These are phyloP conservation scores for Cheiracanthium punctorium DNA, from an alignment of 2,888 invertebrate species.

Conservation along the genomic window DNA sequence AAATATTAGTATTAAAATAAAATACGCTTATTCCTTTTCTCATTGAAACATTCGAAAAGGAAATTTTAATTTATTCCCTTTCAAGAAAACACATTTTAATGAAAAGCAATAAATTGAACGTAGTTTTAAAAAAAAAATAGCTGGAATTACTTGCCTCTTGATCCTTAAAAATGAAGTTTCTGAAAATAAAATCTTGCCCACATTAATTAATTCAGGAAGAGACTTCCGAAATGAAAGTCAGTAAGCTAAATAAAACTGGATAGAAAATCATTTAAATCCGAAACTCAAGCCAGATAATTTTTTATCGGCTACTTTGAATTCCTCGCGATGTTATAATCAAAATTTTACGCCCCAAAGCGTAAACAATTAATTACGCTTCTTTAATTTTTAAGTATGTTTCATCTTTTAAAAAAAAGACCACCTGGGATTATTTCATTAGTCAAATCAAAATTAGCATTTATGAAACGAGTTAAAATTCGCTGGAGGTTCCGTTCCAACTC, in stretches of 20 bases:
- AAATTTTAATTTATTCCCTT: background rate
- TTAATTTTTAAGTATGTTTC: background rate
- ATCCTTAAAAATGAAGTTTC: background rate
- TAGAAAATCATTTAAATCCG: conserved; percentile 8
- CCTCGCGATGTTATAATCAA: conserved; percentile 10
- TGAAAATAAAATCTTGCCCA: conserved; percentile 2
- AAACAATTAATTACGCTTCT: conserved; percentile 7
- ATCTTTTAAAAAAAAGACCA: background rate
- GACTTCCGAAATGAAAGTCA: conserved; percentile 10
- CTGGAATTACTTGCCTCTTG: background rate
- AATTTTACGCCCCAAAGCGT: conserved; percentile 15
- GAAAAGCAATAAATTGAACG: background rate
- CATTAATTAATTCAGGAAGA: conserved; percentile 4
- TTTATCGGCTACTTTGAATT: background rate
- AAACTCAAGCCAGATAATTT: background rate
- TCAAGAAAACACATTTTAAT: background rate
- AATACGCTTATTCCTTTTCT: background rate
- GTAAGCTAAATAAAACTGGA: conserved; percentile 6
- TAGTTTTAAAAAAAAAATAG: background rate
- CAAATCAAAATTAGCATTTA: conserved; percentile 25
- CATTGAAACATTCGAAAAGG: background rate
- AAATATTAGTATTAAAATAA: background rate
- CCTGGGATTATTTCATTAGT: conserved; percentile 38
- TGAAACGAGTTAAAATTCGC: conserved; percentile 34
- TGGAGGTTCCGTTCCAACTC: background rate